phyloP scores from a whole-genome alignment of 2,797 vertebrate species.

The Neosalanx taihuensis region DNA sequence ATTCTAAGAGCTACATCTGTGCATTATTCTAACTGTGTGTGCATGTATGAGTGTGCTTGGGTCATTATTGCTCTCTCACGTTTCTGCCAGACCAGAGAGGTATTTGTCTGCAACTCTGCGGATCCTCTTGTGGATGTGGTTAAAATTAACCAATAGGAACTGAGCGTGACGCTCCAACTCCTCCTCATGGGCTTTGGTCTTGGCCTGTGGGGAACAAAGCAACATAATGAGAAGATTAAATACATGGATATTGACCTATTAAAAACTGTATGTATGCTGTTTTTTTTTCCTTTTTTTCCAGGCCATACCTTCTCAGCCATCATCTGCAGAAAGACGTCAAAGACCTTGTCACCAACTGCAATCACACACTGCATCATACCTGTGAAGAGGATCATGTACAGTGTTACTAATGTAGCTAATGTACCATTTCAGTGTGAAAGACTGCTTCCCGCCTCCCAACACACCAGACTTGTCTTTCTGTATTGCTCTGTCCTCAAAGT shows the following conservation, averaged over 20 bases:
- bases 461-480: slow-evolving; percentile 98
- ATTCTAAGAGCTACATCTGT: background rate
- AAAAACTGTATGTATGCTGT: too few species aligned
- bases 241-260: too few species aligned
- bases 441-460: slow-evolving; percentile 21
- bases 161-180: slow-evolving; percentile 92
- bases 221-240: too few species aligned
- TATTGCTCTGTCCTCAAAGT: slow-evolving; percentile 97
- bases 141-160: slow-evolving; percentile 96
- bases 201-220: slow-evolving; percentile 70
- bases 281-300: slow-evolving; percentile 28
- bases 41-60: background rate
- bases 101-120: slow-evolving; percentile 94
- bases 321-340: slow-evolving; percentile 92
- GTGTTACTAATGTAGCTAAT: background rate
- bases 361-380: slow-evolving; percentile 99
- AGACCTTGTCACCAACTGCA: slow-evolving; percentile 94
- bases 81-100: slow-evolving; percentile 91
- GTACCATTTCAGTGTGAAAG: background rate
- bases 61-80: slow-evolving; percentile 68
- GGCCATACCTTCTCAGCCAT: slow-evolving; percentile 90
- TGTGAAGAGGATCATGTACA: slow-evolving; percentile 44
- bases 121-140: slow-evolving; percentile 96
- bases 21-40: background rate
- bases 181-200: slow-evolving; percentile 92